Conservation (phyloP, 1,140 invertebrate genomes). For the Atta cephalotes region DNA sequence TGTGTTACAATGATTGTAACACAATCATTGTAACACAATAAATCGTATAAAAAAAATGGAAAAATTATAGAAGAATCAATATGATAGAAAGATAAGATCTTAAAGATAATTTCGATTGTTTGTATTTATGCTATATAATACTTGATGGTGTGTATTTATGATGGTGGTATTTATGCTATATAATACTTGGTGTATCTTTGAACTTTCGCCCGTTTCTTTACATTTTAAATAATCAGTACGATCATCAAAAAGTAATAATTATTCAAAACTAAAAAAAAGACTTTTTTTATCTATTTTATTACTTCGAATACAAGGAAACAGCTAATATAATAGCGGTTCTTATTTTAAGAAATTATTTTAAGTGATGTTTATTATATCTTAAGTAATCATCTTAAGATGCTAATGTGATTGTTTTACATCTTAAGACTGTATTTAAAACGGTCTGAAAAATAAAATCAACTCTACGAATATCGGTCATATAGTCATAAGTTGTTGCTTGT, state of each 20-base stretch:
- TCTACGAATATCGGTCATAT: background rate
- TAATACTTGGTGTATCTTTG: background rate
- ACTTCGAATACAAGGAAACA: too few relatives aligned
- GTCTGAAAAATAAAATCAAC: too few relatives aligned
- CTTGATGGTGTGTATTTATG: too few relatives aligned
- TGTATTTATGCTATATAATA: background rate
- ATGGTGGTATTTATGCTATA: background rate
- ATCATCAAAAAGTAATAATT: background rate
- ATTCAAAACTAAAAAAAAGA: background rate
- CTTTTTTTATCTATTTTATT: background rate
- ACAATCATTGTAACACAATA: background rate
- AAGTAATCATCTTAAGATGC: too few relatives aligned
- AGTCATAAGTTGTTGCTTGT: background rate
- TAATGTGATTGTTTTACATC: too few relatives aligned
- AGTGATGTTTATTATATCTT: too few relatives aligned
- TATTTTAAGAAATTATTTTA: too few relatives aligned
- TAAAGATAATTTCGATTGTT: constrained; percentile 23
- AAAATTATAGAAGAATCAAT: constrained; percentile 34
- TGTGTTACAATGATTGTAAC: too few relatives aligned
- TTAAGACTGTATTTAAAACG: too few relatives aligned
- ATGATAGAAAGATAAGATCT: too few relatives aligned
- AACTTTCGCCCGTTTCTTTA: background rate
- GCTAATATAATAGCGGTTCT: too few relatives aligned
- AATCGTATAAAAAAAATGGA: constrained; percentile 21
- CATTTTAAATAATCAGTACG: background rate